Evolutionary conservation across 2,797 vertebrate species (phyloP).

Genomic region (Leucoraja ocellata): DNA sequence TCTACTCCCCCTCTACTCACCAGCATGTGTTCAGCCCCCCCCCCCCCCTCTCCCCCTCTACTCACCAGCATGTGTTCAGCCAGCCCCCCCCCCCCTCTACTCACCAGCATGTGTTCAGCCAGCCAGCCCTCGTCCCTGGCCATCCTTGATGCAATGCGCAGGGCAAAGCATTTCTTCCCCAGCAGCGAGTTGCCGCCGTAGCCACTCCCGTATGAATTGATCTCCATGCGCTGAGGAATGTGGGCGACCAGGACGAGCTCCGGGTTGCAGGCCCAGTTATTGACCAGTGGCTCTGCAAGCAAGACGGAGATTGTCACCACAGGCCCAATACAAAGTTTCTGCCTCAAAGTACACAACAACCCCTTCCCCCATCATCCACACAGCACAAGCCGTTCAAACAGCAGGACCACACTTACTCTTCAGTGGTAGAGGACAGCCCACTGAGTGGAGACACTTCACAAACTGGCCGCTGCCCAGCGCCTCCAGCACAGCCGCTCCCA

Average conservation of each 20-base stretch:
- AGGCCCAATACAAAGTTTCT: neutral
- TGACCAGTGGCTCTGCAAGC: constrained; percentile 73
- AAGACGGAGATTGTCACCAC: constrained; percentile 42
- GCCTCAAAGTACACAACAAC: neutral
- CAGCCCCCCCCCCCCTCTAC: constrained; percentile 39
- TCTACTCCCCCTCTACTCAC: too few relatives aligned
- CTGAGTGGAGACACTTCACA: constrained; percentile 85
- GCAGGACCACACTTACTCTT: constrained; percentile 63
- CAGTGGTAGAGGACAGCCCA: constrained; percentile 84
- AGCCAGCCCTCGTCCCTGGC: constrained; percentile 95
- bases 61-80: too few relatives aligned
- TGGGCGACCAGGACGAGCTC: constrained; percentile 83
- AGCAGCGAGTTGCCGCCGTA: constrained; percentile 93
- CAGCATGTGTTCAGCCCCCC: too few relatives aligned
- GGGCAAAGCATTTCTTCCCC: constrained; percentile 94
- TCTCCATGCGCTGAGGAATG: constrained; percentile 78
- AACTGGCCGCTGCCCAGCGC: constrained; percentile 72
- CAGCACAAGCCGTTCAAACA: neutral
- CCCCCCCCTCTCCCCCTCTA: too few relatives aligned
- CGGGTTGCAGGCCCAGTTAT: constrained; percentile 91
- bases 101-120: constrained; percentile 95
- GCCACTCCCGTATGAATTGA: constrained; percentile 86
- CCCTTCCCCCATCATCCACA: neutral
- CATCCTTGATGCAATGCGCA: constrained; percentile 84
- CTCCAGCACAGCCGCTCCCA: constrained; percentile 69